Evolutionary conservation across 2,888 invertebrate genomes (phyloP), one percentile per base, ranked within the genome.

Genomic region (Pheosia gnoma): DNA sequence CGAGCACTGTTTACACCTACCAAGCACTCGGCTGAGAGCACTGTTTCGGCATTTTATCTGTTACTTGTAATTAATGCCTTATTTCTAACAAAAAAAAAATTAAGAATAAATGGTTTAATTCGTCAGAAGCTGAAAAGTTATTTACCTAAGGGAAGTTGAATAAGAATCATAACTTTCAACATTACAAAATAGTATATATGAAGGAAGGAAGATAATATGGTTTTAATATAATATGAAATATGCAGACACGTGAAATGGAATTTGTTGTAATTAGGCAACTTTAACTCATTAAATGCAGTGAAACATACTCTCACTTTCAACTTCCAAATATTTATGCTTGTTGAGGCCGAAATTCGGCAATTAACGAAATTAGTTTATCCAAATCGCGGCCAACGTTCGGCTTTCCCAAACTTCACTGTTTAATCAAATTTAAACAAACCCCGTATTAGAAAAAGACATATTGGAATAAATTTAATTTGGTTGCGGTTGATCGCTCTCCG

Each of bases 261-360:
- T 47, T 8, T 47, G 10, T 6, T 51, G n/a, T n/a, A 47, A 47
- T n/a, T 4, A n/a, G 11, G n/a, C 3, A 47, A 47, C 4, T 47
- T n/a, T 1, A 25, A 4, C 47, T 4, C n/a, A 5, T n/a, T 3
- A 47, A n/a, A 11, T 47, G 47, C 47, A 47, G 11, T n/a, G 47
- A 47, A 47, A 47, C 47, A 5, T 5, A 4, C 47, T 11, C 47
- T 47, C 47, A 5, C 5, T 47, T n/a, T 4, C 47, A 75, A 77
- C 68, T 72, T 77, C 65, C 70, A 70, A 77, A 77, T 75, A 77
- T 75, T 77, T 75, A 75, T 68, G 78, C 68, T 70, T 70, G 73
- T 67, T 74, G 70, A 61, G 60, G 68, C 67, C 55, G 10, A 75
- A 75, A 75, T 75, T 72, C 52, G 61, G 70, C 76, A 70, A 77